Conservation (phyloP, 2,888 invertebrate genomes). For the Ochropacha duplaris region DNA sequence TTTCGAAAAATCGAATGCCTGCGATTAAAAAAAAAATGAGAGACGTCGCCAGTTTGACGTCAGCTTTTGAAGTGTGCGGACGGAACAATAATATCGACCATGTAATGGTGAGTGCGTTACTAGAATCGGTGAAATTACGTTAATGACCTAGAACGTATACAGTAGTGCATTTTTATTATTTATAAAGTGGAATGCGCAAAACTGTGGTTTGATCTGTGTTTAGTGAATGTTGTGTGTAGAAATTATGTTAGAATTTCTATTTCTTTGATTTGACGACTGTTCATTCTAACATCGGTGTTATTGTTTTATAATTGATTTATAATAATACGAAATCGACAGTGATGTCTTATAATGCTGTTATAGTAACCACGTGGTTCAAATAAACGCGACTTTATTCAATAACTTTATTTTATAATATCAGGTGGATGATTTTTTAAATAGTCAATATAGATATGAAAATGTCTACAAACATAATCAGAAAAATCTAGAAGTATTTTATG, state of each 20-base stretch:
- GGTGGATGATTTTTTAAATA: no score
- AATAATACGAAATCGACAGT: slow-evolving; percentile 30
- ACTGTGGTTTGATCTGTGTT: slow-evolving; percentile 38
- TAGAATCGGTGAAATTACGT: slow-evolving; percentile 40
- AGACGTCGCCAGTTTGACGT: slow-evolving; percentile 61
- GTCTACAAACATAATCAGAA: no score
- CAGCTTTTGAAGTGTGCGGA: slow-evolving; percentile 56
- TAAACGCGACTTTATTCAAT: neutral
- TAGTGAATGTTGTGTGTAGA: slow-evolving; percentile 58
- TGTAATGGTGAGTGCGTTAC: slow-evolving; percentile 75
- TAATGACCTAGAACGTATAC: slow-evolving; percentile 40
- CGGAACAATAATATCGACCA: slow-evolving; percentile 52
- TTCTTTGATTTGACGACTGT: slow-evolving; percentile 21
- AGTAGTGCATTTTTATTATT: slow-evolving; percentile 29
- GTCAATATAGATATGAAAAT: no score
- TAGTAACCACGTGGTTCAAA: slow-evolving; percentile 10
- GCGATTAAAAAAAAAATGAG: slow-evolving; percentile 39
- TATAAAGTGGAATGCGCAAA: slow-evolving; percentile 46
- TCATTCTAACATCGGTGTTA: slow-evolving; percentile 17
- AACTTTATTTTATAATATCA: no score
- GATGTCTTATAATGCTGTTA: neutral
- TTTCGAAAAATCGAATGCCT: slow-evolving; percentile 73
- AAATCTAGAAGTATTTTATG: no score
- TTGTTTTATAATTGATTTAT: slow-evolving; percentile 2
- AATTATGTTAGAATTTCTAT: slow-evolving; percentile 21